Evolutionary conservation across 1,140 invertebrate genomes (phyloP), one percentile per base, ranked within the genome.

Genomic region (Drepana arcuata): DNA sequence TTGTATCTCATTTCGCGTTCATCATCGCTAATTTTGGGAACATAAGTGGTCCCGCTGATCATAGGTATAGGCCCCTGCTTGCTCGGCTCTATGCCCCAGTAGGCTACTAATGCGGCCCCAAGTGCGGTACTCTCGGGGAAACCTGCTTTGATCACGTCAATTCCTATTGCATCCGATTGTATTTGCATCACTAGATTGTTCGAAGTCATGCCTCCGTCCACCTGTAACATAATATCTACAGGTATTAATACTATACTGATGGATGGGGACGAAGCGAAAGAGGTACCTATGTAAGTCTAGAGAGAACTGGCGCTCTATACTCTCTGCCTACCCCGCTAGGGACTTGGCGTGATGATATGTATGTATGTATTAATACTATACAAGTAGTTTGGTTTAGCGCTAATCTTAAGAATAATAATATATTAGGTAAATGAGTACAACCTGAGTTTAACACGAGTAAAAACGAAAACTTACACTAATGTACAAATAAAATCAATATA

Each of bases 181-280:
- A 86, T 75, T 72, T 98, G 95, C 88, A 98, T 93, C 6, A 98
- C 85, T 2, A 94, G 81, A 48, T 88, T 87, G 64, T 97, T 98
- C 0, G 87, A 87, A 0, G 95, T 95, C 95, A 98, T 93, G 14
- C 96, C 96, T 11, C 96, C 96, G 70, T 98, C 96, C 1, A 97
- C 95, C 80, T 91, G 86, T 7, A 93, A 47, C 25, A 16, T 25
- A 32, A 16, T 12, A 18, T 16, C n/a, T n/a, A n/a, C n/a, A n/a
- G n/a, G n/a, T n/a, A n/a, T n/a, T n/a, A n/a, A n/a, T n/a, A n/a
- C n/a, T n/a, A 21, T 21, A 21, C 4, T 21, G 9, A 9, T 5
- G 4, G 9, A 21, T 21, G 9, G 9, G 9, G 9, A 5, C 18
- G 9, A 21, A 21, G 9, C 18, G 9, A 21, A 21, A 21, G 4